Base-by-base conservation (phyloP, 2,113 vertebrate species). In the Sclerurus mexicanus region DNA sequence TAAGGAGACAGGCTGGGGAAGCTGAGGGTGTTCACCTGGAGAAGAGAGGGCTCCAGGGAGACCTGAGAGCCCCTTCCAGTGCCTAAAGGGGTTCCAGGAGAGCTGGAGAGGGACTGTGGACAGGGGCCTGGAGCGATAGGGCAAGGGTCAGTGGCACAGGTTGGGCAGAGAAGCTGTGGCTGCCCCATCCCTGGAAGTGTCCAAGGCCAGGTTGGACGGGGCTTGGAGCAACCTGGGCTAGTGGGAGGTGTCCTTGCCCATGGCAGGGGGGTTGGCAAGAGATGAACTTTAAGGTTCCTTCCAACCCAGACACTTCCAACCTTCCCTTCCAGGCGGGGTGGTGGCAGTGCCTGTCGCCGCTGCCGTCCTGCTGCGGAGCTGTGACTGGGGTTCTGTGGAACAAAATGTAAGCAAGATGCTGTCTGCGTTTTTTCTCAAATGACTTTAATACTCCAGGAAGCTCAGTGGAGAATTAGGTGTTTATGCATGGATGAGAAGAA, bases 401-500 rank as follows among this genome's bases (percentile, higher is more conserved):
- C 67, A 79, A 75, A 96, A 79, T 52, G 59, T 94, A 94, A 95
- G 93, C 72, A 92, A 93, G 82, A 56, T 76, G 39, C 79, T 93
- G 59, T 85, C 64, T 90, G 87, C 0, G 7, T 82, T 93, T 94
- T 72, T 96, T 96, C 91, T 92, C 52, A 80, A 94, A 93, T 96
- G 73, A 71, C 62, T 85, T 96, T 67, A 44, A 62, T 95, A 93
- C 78, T 92, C 37, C 58, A 55, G 75, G 83, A 66, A 89, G 53
- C 86, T 98, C 84, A 64, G 73, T 83, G 64, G 95, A 97, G 87
- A 97, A 97, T 97, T 94, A 90, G 91, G 40, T 95, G 79, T 97
- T 98, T 95, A 96, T 97, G 82, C 82, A 89, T 21, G 78, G 87
- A 59, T 89, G 82, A 95, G 95, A 87, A 82, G 91, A 95, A 94